phyloP scores from a whole-genome alignment of 2,888 invertebrate species.

The Ethmia dodecea region DNA sequence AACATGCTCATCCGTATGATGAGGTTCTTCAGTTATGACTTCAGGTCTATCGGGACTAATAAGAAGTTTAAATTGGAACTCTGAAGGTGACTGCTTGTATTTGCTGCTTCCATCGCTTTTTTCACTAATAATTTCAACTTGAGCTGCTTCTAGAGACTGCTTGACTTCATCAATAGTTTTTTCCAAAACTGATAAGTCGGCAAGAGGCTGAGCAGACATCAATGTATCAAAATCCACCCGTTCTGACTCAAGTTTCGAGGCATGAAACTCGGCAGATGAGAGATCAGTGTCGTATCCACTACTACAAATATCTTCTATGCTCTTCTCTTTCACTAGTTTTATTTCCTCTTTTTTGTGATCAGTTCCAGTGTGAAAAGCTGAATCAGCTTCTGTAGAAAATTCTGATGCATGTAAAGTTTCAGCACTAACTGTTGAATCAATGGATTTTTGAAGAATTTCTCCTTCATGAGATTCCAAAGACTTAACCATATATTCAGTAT shows the following conservation, averaged over 20 bases:
- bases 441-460: constrained; percentile 70
- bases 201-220: constrained; percentile 66
- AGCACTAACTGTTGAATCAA: constrained; percentile 71
- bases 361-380: constrained; percentile 66
- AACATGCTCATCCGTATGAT: constrained; percentile 57
- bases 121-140: constrained; percentile 82
- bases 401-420: constrained; percentile 73
- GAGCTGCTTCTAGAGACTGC: constrained; percentile 83
- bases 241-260: constrained; percentile 71
- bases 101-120: constrained; percentile 80
- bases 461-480: constrained; percentile 72
- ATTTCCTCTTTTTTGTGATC: constrained; percentile 65
- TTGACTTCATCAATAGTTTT: constrained; percentile 85
- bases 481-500: constrained; percentile 71
- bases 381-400: constrained; percentile 71
- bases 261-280: constrained; percentile 80
- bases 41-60: constrained; percentile 75
- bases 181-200: constrained; percentile 78
- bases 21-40: constrained; percentile 78
- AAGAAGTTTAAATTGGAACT: constrained; percentile 83
- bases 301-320: constrained; percentile 82
- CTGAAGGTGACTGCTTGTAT: constrained; percentile 84
- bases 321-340: constrained; percentile 68
- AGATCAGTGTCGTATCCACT: constrained; percentile 83
- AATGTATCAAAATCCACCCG: constrained; percentile 70